Base-by-base conservation (phyloP, 2,888 invertebrate species). In the Cephus pulcher region DNA sequence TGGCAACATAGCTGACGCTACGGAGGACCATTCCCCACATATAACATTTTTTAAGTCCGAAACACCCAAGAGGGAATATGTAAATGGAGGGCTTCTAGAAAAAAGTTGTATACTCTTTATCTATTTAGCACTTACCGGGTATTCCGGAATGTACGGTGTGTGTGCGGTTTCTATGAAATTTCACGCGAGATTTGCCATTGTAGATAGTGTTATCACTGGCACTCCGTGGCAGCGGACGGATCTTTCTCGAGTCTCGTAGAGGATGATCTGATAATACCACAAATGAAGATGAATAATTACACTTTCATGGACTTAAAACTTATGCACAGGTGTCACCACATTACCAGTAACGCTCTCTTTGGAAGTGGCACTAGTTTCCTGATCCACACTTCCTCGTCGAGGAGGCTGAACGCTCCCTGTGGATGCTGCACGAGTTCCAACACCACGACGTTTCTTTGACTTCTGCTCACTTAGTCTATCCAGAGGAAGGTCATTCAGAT, bases 401-500 rank as follows among this genome's bases (percentile, higher is more conserved):
- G 88, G 88, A 6, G 91, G 90, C 75, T 91, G 91, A n/a, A 91
- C 91, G 75, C 89, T 89, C 78, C 91, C 90, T 0, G 90, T 89
- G 0, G 91, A 91, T 23, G 90, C 90, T 1, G 91, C 90, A 23
- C 91, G 89, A 79, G 87, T 87, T 9, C 91, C 91, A 11, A 90
- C 88, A 9, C 93, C 93, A 70, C 95, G 93, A 30, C 94, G 93
- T 80, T 94, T 94, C 90, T 96, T 96, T 34, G 95, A 94, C 87
- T 97, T 96, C 86, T 95, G 96, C 87, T 96, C 96, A 73, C 95
- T 95, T 74, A 97, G 92, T 68, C 96, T 93, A 87, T 97, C 97
- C 81, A 97, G 90, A 3, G 96, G 97, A 76, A 97, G 92, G 92
- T 98, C 98, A 75, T 96, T 95, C 83, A 99, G 93, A 93, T 99